phyloP scores from a whole-genome alignment of 2,113 vertebrate genomes.

The Pycnonotus jocosus region DNA sequence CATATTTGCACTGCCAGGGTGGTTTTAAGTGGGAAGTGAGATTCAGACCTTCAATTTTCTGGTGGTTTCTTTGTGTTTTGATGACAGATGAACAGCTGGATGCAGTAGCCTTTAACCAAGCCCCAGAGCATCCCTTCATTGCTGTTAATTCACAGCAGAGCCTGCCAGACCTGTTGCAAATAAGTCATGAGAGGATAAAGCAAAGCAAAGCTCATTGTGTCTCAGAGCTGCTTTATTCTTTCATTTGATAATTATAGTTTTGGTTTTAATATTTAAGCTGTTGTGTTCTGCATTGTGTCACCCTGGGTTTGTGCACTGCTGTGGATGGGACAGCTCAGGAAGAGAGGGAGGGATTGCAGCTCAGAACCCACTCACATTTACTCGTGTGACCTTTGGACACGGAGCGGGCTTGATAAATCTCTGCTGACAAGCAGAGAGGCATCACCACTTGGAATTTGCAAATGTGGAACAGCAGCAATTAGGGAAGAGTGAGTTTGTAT shows the following conservation, averaged over 20 bases:
- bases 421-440: not conserved
- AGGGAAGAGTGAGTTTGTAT: not conserved
- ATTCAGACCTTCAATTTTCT: not conserved
- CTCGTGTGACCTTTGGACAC: not conserved
- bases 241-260: not conserved
- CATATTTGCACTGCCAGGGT: not conserved
- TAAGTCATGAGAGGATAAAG: not conserved
- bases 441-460: not conserved
- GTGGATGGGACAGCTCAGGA: not conserved
- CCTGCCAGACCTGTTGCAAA: not conserved
- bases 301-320: not conserved
- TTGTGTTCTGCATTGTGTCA: accelerated
- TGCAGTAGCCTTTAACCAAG: slow-evolving; percentile 4
- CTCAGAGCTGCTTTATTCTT: slow-evolving; percentile 7
- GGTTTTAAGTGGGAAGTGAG: not conserved
- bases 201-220: not conserved
- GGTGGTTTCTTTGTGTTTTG: not conserved
- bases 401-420: not conserved
- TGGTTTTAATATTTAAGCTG: not conserved
- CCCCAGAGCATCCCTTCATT: not conserved
- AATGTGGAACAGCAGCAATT: not conserved
- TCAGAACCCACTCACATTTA: not conserved
- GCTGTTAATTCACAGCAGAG: not conserved
- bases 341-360: not conserved
- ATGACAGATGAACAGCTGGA: slow-evolving; percentile 9